Conservation (phyloP, 2,797 vertebrate genomes). For the Centroberyx gerrardi region DNA sequence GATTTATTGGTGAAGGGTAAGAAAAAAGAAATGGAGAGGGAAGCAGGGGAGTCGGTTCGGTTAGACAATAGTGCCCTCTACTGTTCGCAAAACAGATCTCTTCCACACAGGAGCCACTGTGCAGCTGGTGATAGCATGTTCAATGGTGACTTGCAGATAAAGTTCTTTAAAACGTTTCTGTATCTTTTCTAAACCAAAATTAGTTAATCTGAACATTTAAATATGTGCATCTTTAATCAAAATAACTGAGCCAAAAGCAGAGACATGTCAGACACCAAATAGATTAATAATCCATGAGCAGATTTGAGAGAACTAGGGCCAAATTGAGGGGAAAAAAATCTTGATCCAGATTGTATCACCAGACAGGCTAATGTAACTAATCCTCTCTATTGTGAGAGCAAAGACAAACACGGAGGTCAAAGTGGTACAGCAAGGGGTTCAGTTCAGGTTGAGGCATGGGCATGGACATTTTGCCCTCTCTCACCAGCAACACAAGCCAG, state of each 20-base stretch:
- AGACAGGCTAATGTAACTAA: neutral
- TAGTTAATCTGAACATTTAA: neutral
- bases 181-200: neutral
- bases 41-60: constrained; percentile 58
- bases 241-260: neutral
- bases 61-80: constrained; percentile 89
- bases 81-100: constrained; percentile 61
- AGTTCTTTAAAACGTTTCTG: constrained; percentile 26
- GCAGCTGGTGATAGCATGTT: constrained; percentile 37
- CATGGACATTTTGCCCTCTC: constrained; percentile 50
- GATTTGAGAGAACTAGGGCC: neutral
- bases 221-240: neutral
- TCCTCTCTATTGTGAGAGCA: neutral
- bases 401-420: constrained; percentile 13
- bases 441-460: constrained; percentile 17
- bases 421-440: neutral
- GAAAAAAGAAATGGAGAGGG: constrained; percentile 69
- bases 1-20: constrained; percentile 88
- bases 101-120: neutral
- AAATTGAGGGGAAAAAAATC: neutral
- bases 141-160: constrained; percentile 27
- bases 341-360: neutral
- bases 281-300: neutral
- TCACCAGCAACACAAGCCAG: constrained; percentile 53
- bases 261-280: constrained; percentile 1